Evolutionary conservation across 1,140 invertebrate species (phyloP).

Genomic region (Lucilia sericata): DNA sequence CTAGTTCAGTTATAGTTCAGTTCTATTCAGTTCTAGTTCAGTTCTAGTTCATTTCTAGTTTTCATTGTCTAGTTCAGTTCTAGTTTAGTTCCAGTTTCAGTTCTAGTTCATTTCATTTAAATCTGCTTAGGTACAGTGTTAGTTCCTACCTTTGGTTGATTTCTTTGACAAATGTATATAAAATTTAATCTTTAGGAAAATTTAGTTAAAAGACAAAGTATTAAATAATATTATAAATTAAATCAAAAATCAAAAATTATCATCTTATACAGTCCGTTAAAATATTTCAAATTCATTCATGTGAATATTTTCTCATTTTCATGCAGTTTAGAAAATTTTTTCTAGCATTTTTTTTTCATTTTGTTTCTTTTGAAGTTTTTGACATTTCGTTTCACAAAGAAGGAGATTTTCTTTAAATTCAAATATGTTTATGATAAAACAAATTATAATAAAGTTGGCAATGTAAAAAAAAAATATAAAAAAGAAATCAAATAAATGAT

Average conservation of each 20-base stretch:
- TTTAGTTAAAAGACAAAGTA: too few relatives aligned
- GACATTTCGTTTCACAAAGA: slow-evolving; percentile 28
- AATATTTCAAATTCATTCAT: slow-evolving; percentile 62
- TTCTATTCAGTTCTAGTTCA: too few relatives aligned
- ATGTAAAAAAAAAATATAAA: slow-evolving; percentile 16
- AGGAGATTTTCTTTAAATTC: slow-evolving; percentile 35
- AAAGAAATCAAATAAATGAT: slow-evolving; percentile 30
- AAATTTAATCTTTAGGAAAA: too few relatives aligned
- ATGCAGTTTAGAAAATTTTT: slow-evolving; percentile 54
- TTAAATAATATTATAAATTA: background rate
- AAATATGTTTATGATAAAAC: slow-evolving; percentile 41
- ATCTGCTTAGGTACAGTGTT: too few relatives aligned
- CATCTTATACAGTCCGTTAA: slow-evolving; percentile 21
- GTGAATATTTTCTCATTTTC: slow-evolving; percentile 67
- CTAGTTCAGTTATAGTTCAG: too few relatives aligned
- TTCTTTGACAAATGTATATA: too few relatives aligned
- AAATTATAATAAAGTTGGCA: slow-evolving; percentile 32
- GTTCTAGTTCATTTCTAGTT: too few relatives aligned
- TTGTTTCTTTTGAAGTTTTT: slow-evolving; percentile 38
- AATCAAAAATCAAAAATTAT: background rate
- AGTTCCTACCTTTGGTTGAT: too few relatives aligned
- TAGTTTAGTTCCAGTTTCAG: too few relatives aligned
- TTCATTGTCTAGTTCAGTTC: too few relatives aligned
- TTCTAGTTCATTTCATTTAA: too few relatives aligned
- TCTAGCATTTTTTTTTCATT: slow-evolving; percentile 44